These are phyloP conservation scores for Stegostoma tigrinum DNA, from an alignment of 2,113 vertebrate species.

Conservation along the genomic window DNA sequence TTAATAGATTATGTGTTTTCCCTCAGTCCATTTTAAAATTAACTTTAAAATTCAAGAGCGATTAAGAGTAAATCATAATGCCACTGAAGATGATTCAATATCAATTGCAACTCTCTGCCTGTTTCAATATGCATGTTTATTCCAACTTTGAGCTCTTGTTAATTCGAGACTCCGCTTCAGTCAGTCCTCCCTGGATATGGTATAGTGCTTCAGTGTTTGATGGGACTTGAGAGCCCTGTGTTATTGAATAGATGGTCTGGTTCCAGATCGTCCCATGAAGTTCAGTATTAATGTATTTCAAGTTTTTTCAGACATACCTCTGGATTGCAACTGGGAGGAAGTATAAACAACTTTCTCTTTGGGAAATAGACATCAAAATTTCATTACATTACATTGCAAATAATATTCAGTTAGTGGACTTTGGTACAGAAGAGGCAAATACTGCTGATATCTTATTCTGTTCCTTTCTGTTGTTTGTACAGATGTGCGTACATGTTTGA, in stretches of 20 bases:
- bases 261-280: neutral
- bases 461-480: neutral
- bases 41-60: neutral
- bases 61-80: neutral
- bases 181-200: neutral
- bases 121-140: neutral
- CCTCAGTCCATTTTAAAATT: constrained; percentile 15
- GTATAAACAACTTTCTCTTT: neutral
- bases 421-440: neutral
- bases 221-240: neutral
- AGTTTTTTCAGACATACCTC: neutral
- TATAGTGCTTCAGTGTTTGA: neutral
- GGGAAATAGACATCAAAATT: neutral
- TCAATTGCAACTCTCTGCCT: neutral
- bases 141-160: neutral
- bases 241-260: neutral
- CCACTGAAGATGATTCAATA: neutral
- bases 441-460: no score
- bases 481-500: neutral
- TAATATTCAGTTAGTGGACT: neutral
- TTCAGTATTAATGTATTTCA: neutral
- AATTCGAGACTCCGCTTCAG: neutral
- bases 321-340: neutral
- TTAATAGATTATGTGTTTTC: neutral
- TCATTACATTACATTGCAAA: neutral